A percentile compares a stretch with the other conserved stretches of the same genome.
Evolutionary conservation across 2,113 vertebrate genomes (phyloP).

Genomic region (Odocoileus virginianus): DNA sequence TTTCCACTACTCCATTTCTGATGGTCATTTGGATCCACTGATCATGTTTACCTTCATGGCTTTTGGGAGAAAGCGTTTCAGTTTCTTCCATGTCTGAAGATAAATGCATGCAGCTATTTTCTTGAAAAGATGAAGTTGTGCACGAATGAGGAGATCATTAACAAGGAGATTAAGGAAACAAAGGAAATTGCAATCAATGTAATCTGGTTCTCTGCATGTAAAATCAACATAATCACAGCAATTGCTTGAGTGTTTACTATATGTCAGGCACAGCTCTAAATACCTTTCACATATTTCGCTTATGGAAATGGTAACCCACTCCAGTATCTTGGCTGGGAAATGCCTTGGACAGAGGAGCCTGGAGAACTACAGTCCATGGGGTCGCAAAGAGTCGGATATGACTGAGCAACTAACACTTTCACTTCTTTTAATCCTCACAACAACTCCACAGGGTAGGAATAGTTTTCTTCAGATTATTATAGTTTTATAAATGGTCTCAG

Average conservation of each 20-base stretch:
- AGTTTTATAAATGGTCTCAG: background rate
- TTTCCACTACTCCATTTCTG: background rate
- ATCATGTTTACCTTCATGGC: background rate
- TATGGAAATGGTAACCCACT: background rate
- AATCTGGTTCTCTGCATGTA: background rate
- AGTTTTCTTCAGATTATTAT: background rate
- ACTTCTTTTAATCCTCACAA: background rate
- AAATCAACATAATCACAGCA: background rate
- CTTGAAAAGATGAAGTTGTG: background rate
- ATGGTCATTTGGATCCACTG: background rate
- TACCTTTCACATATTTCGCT: background rate
- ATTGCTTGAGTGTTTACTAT: background rate
- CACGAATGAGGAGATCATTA: slow-evolving; percentile 9
- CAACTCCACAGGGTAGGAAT: background rate
- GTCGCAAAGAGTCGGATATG: background rate
- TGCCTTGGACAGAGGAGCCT: background rate
- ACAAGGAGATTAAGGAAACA: background rate
- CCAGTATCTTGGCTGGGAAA: background rate
- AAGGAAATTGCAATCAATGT: background rate
- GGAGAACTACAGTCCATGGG: background rate
- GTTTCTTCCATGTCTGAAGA: background rate
- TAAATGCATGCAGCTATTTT: slow-evolving; percentile 6
- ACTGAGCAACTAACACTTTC: background rate
- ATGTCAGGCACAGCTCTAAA: background rate
- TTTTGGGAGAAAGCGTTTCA: background rate